Evolutionary conservation across 2,888 invertebrate genomes (phyloP), one percentile per base, ranked within the genome.

Genomic region (Ophion ventricosus): DNA sequence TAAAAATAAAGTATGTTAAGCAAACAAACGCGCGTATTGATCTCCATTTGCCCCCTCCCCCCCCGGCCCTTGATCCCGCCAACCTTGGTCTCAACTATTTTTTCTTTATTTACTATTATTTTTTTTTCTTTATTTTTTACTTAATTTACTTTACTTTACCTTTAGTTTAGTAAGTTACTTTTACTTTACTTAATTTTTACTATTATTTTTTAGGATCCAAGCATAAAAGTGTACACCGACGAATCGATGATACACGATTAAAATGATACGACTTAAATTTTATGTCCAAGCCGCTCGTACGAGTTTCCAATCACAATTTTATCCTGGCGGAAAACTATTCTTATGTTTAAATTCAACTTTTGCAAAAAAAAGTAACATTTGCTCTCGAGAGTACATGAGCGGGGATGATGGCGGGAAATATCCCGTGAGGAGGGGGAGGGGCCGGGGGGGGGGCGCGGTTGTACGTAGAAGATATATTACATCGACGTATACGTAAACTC

Each of bases 351-450:
- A 4, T 29, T 29, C 29, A 29, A 29, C 29, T 29, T 29, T 29
- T 29, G 29, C 29, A 29, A 29, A 29, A 29, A 5, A 29, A 2
- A 79, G 70, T 57, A 77, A 76, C 77, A 81, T 73, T 80, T 73
- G 29, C 43, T 29, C 69, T 67, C 49, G 8, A 80, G 80, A 74
- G 56, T 64, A 73, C 73, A 69, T 73, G 11, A 29, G 79, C 84
- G 88, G 79, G 72, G 83, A 80, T 69, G 80, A 85, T 29, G 29
- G 4, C 29, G 83, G 84, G 83, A 85, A 74, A 76, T 76, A 25
- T 23, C 75, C 79, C 43, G 10, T 61, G 40, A 40, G 73, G 64
- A 69, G 61, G 64, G 84, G 29, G 14, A 35, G 70, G 40, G n/a
- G n/a, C n/a, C n/a, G n/a, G 61, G 43, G 25, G 25, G 74, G 35